A percentile compares a stretch with the other conserved stretches of the same genome.
Conservation (phyloP, 2,797 vertebrate species). For the Acanthornis magna region DNA sequence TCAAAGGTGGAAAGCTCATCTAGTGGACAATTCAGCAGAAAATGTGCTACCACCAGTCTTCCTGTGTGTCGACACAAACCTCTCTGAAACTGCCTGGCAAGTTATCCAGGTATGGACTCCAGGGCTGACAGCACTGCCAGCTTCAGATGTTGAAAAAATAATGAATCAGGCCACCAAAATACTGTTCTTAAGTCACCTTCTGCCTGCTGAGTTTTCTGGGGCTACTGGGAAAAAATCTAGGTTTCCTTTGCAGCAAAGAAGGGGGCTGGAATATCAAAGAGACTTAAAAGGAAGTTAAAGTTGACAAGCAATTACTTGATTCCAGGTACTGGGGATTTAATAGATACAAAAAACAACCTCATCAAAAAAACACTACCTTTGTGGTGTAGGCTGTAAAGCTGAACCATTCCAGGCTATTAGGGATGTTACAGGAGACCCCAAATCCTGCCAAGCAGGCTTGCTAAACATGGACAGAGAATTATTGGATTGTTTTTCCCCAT, state of each 20-base stretch:
- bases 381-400: neutral
- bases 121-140: neutral
- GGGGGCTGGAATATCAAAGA: neutral
- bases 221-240: neutral
- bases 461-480: neutral
- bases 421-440: neutral
- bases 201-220: neutral
- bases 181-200: neutral
- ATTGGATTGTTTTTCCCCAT: neutral
- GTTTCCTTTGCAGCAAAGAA: neutral
- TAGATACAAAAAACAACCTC: neutral
- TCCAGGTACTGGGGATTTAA: neutral
- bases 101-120: neutral
- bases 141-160: neutral
- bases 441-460: neutral
- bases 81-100: neutral
- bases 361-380: neutral
- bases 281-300: neutral
- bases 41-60: neutral
- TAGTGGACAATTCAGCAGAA: neutral
- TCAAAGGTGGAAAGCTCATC: neutral
- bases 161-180: neutral
- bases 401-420: neutral
- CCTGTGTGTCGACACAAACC: neutral
- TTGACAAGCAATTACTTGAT: neutral